phyloP scores from a whole-genome alignment of 2,888 invertebrate genomes.

The Xanthostigma xanthostigma region DNA sequence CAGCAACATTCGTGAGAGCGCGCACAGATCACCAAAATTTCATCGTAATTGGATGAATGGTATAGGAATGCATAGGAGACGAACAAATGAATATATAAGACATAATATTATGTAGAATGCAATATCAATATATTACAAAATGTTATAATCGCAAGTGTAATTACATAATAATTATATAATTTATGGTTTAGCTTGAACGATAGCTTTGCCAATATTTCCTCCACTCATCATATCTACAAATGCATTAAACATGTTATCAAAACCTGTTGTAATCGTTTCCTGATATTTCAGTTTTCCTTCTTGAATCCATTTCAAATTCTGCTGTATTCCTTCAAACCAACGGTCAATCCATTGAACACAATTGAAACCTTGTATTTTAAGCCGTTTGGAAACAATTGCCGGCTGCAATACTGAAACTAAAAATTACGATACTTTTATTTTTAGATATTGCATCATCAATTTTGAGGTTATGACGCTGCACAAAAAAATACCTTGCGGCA shows the following conservation, averaged over 20 bases:
- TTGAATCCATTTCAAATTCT: slow-evolving; percentile 46
- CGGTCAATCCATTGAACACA: slow-evolving; percentile 37
- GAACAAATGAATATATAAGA: too few relatives aligned
- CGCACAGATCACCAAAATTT: too few relatives aligned
- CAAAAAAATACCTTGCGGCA: slow-evolving; percentile 28
- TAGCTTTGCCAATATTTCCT: slow-evolving; percentile 54
- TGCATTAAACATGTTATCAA: slow-evolving; percentile 58
- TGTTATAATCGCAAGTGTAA: too few relatives aligned
- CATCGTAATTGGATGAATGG: too few relatives aligned
- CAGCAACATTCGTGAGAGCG: too few relatives aligned
- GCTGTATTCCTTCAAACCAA: slow-evolving; percentile 45
- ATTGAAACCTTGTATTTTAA: slow-evolving; percentile 48
- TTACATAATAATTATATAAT: too few relatives aligned
- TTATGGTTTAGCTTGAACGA: slow-evolving; percentile 33
- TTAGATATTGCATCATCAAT: not conserved
- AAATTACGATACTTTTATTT: slow-evolving; percentile 9
- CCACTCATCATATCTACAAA: slow-evolving; percentile 47
- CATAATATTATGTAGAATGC: too few relatives aligned
- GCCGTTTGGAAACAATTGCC: slow-evolving; percentile 35
- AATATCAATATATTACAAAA: too few relatives aligned
- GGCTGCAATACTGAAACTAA: slow-evolving; percentile 35
- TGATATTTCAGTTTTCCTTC: slow-evolving; percentile 54
- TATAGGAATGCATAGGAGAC: too few relatives aligned
- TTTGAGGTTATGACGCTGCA: not conserved
- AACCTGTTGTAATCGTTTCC: slow-evolving; percentile 55